Base-by-base conservation (phyloP, 2,888 invertebrate species). In the Nasonovia ribisnigri region DNA sequence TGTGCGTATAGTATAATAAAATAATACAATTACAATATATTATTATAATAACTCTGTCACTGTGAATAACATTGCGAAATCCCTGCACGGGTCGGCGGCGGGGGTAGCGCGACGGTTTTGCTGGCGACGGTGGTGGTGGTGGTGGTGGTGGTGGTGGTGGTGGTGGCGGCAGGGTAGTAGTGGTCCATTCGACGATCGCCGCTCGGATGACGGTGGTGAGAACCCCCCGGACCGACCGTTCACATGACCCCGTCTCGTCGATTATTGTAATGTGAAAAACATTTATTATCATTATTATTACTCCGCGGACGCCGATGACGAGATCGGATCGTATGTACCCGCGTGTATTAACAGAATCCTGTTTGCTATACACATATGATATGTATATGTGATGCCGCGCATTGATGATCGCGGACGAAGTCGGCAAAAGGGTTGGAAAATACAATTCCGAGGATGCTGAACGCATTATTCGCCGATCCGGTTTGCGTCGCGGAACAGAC, bases 191-290 rank as follows among this genome's bases (percentile, higher is more conserved):
- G 60, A 36, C 88, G 88, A 88, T 48, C 46, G 54, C 60, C 91
- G 48, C 29, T 16, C n/a, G n/a, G 88, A 92, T 54, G 92, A 77
- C 92, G 92, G 77, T 77, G 92, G 88, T 92, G 92, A 92, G 92
- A 92, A 92, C 77, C 36, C 92, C 87, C 87, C 67, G 67, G 51
- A 86, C 88, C 60, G 60, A 42, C 88, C 92, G 92, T 92, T 92
- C 92, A 92, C 92, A 92, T 92, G 92, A 92, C 92, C 92, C 88
- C 87, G 84, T 84, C 91, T 54, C 88, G 92, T 88, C 92, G 92
- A 92, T 88, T 87, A 87, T 77, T 90, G 26, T 42, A 67, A 90
- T 77, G 67, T 20, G 67, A 90, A 48, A 48, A 67, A 90, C n/a
- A 57, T 57, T 57, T 57, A 57, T 57, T 57, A 57, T 57, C 57